Percentiles rank a stretch among this genome's conserved stretches.
phyloP scores from a whole-genome alignment of 1,140 invertebrate genomes.

The Triops cancriformis region DNA sequence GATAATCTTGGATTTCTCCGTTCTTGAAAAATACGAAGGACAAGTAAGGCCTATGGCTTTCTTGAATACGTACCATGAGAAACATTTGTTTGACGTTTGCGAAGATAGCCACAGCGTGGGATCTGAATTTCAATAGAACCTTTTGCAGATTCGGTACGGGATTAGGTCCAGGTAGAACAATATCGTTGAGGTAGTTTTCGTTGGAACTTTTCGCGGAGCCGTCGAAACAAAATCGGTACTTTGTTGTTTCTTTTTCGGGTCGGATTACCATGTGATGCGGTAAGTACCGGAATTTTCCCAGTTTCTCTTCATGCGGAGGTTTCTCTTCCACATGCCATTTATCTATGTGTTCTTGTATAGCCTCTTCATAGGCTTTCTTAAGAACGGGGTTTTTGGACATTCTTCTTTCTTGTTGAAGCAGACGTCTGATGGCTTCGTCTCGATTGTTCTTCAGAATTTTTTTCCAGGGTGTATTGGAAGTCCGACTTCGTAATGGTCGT shows the following conservation, averaged over 20 bases:
- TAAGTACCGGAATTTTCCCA: not conserved
- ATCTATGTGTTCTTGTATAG: constrained; percentile 18
- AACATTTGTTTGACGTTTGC: not conserved
- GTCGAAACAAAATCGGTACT: not conserved
- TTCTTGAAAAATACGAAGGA: constrained; percentile 24
- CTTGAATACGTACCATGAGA: not conserved
- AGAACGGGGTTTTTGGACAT: constrained; percentile 2
- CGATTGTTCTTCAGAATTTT: constrained; percentile 16
- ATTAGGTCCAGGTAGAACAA: not conserved
- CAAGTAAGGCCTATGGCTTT: constrained; percentile 4
- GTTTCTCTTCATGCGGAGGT: constrained; percentile 6
- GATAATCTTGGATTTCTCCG: not conserved
- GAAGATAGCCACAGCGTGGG: not conserved
- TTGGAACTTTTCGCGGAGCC: not conserved
- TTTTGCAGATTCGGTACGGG: not conserved
- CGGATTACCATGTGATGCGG: not conserved
- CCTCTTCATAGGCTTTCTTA: not conserved
- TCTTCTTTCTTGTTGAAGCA: not conserved
- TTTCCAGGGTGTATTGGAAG: not conserved
- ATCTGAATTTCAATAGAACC: not conserved
- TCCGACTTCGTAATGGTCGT: not conserved
- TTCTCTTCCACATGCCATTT: constrained; percentile 11
- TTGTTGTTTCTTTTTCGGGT: not conserved
- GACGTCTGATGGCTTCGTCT: not conserved
- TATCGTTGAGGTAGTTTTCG: not conserved